Conservation (phyloP, 2,113 vertebrate species). For the Eurypyga helias region DNA sequence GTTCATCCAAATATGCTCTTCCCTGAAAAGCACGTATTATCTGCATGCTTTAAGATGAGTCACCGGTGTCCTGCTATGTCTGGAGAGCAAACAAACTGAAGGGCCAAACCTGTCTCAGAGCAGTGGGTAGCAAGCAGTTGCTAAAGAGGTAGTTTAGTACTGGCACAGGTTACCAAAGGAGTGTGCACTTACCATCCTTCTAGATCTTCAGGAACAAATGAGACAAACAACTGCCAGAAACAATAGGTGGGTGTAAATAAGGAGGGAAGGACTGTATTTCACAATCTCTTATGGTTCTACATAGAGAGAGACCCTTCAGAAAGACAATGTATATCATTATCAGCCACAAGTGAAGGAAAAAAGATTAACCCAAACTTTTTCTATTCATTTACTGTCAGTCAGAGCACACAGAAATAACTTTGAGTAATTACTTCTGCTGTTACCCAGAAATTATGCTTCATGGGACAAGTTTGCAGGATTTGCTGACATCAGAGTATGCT, state of each 20-base stretch:
- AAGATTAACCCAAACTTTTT: neutral
- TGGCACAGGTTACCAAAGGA: neutral
- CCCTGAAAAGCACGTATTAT: slow-evolving; percentile 48
- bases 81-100: neutral
- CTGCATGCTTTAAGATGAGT: slow-evolving; percentile 23
- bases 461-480: neutral
- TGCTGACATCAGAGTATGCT: neutral
- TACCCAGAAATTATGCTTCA: neutral
- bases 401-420: neutral
- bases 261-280: neutral
- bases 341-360: neutral
- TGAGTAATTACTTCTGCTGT: neutral
- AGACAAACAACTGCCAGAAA: neutral
- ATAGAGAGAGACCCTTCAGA: neutral
- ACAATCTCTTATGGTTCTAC: neutral
- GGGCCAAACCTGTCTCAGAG: slow-evolving; percentile 12
- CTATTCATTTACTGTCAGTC: neutral
- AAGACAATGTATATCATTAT: neutral
- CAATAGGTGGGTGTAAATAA: neutral
- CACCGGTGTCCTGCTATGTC: slow-evolving; percentile 15
- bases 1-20: slow-evolving; percentile 44
- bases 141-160: neutral
- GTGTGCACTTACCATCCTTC: neutral
- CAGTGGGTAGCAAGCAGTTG: neutral
- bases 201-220: neutral